Evolutionary conservation across 1,140 invertebrate genomes (phyloP).

Genomic region (Brachionus calyciflorus): DNA sequence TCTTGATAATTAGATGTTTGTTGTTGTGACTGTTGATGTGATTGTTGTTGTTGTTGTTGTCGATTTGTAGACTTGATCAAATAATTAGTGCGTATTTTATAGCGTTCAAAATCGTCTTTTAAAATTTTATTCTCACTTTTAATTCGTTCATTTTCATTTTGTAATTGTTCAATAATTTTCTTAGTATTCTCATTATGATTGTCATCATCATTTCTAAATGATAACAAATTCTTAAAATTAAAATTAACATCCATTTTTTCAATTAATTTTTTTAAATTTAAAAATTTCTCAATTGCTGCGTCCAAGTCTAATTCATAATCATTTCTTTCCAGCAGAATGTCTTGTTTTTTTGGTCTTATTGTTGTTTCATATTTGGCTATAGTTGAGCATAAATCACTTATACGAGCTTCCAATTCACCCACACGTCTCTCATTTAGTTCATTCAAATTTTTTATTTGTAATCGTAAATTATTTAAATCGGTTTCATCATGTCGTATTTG

Average conservation of each 20-base stretch:
- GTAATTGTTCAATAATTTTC: neutral
- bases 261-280: conserved; percentile 22
- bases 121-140: conserved; percentile 14
- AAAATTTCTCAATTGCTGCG: neutral
- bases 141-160: neutral
- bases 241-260: neutral
- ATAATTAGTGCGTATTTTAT: conserved; percentile 15
- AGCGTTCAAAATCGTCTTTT: conserved; percentile 24
- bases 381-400: conserved; percentile 8
- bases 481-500: neutral
- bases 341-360: too few relatives aligned
- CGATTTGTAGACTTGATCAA: neutral
- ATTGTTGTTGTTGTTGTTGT: neutral
- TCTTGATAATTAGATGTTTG: neutral
- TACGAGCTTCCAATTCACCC: neutral
- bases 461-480: neutral
- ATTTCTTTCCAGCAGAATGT: too few relatives aligned
- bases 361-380: neutral
- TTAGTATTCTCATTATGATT: neutral
- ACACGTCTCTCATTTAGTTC: neutral
- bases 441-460: neutral
- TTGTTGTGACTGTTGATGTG: neutral
- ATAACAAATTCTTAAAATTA: too few relatives aligned
- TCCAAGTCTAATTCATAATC: neutral
- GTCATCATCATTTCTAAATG: neutral